These are phyloP conservation scores for Agrochola circellaris DNA, from an alignment of 2,888 invertebrate species.

Conservation along the genomic window DNA sequence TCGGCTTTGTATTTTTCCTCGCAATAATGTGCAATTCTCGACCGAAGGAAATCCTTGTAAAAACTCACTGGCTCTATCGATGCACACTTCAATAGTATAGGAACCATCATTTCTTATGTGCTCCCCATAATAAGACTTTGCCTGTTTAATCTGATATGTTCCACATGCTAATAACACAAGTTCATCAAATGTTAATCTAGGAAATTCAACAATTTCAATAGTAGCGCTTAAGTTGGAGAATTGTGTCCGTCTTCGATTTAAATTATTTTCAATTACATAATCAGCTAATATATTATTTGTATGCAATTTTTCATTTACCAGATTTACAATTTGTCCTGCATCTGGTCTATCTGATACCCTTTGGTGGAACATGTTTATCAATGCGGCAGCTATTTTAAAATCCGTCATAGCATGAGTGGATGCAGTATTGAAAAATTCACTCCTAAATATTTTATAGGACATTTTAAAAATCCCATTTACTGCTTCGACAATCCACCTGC, in stretches of 20 bases:
- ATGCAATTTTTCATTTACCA: slow-evolving; percentile 2
- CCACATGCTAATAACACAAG: slow-evolving; percentile 14
- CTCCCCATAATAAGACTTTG: slow-evolving; percentile 12
- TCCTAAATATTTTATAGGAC: slow-evolving; percentile 4
- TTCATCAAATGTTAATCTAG: slow-evolving; percentile 7
- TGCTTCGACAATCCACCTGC: slow-evolving; percentile 11
- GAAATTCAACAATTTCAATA: slow-evolving; percentile 9
- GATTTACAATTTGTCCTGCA: slow-evolving; percentile 3
- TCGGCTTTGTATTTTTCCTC: too few species aligned
- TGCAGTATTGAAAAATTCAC: slow-evolving; percentile 11
- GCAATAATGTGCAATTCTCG: too few species aligned
- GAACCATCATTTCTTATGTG: slow-evolving; percentile 18
- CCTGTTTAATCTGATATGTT: slow-evolving; percentile 7
- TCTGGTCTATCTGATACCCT: slow-evolving; percentile 3
- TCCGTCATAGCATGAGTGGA: slow-evolving; percentile 5
- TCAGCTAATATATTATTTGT: slow-evolving; percentile 8
- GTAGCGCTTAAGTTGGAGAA: slow-evolving; percentile 9
- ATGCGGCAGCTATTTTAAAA: slow-evolving; percentile 4
- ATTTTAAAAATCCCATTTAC: slow-evolving; percentile 17
- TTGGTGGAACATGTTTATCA: slow-evolving; percentile 11
- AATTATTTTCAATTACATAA: slow-evolving; percentile 14
- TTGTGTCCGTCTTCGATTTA: slow-evolving; percentile 1
- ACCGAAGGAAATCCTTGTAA: too few species aligned
- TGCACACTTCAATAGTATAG: slow-evolving; percentile 10
- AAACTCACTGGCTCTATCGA: too few species aligned